phyloP scores from a whole-genome alignment of 2,888 invertebrate genomes.

The Macrophya annulata region DNA sequence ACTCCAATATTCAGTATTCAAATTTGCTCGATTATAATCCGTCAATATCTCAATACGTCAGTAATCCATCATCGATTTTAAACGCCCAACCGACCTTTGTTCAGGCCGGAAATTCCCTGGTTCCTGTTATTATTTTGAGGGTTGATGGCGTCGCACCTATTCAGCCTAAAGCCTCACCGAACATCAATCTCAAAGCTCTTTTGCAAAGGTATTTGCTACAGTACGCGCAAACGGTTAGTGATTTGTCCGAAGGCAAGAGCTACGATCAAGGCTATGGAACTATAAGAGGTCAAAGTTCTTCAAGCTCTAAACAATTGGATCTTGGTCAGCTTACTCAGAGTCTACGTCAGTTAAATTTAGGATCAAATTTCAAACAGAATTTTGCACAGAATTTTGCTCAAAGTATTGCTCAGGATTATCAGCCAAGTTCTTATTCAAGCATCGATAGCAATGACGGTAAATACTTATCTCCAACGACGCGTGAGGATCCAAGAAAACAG shows the following conservation, averaged over 20 bases:
- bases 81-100: conserved; percentile 77
- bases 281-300: background rate
- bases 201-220: conserved; percentile 75
- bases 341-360: conserved; percentile 64
- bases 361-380: conserved; percentile 57
- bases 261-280: conserved; percentile 65
- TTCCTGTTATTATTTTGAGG: conserved; percentile 76
- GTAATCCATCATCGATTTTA: conserved; percentile 75
- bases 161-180: conserved; percentile 68
- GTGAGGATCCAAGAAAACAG: conserved; percentile 60
- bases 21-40: conserved; percentile 75
- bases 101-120: conserved; percentile 75
- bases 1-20: conserved; percentile 68
- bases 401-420: conserved; percentile 49
- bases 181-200: conserved; percentile 75
- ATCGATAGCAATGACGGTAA: background rate
- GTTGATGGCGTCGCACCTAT: conserved; percentile 76
- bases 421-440: background rate
- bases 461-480: conserved; percentile 13
- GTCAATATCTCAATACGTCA: conserved; percentile 76
- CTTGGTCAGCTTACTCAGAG: conserved; percentile 71
- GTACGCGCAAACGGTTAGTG: conserved; percentile 72
- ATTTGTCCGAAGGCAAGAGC: conserved; percentile 66
- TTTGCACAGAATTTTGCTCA: conserved; percentile 58
- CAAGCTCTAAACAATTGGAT: conserved; percentile 65